Conservation (phyloP, 92 coral and sea anemone species). For the Diadumene lineata region DNA sequence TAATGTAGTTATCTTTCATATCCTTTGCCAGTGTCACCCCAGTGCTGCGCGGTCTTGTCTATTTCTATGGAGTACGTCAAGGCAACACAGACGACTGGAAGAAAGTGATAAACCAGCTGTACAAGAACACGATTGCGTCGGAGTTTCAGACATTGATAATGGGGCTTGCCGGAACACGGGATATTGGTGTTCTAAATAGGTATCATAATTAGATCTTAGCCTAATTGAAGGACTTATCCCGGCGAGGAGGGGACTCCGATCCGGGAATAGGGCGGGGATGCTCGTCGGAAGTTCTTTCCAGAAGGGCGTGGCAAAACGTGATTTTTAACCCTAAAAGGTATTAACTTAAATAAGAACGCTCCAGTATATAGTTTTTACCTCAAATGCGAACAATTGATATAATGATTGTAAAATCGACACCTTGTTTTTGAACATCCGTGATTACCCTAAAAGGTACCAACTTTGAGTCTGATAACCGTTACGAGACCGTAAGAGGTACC, state of each 20-base stretch:
- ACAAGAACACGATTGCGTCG: conserved; percentile 56
- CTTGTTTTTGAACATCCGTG: too few species aligned
- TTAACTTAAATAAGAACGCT: too few species aligned
- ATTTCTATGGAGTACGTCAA: conserved; percentile 66
- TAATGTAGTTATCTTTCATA: neutral
- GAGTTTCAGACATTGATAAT: conserved; percentile 60
- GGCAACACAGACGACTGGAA: conserved; percentile 76
- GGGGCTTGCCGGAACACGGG: conserved; percentile 70
- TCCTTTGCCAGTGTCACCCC: conserved; percentile 54
- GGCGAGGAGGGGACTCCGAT: neutral
- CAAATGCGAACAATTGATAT: too few species aligned
- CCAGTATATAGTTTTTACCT: too few species aligned
- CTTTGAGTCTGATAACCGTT: too few species aligned
- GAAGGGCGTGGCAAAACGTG: too few species aligned
- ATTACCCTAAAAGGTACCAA: too few species aligned
- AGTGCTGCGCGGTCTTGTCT: conserved; percentile 69
- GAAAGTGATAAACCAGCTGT: conserved; percentile 53
- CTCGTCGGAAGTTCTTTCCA: too few species aligned
- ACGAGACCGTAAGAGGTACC: too few species aligned
- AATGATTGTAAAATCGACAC: too few species aligned
- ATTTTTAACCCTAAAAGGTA: too few species aligned
- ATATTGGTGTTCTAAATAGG: conserved; percentile 63
- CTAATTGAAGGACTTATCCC: neutral
- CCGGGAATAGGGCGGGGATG: too few species aligned
- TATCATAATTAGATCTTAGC: neutral